Percentiles rank a stretch among this genome's conserved stretches.
These are phyloP conservation scores for Diceros bicornis DNA, from an alignment of 2,797 vertebrate genomes.

Conservation along the genomic window DNA sequence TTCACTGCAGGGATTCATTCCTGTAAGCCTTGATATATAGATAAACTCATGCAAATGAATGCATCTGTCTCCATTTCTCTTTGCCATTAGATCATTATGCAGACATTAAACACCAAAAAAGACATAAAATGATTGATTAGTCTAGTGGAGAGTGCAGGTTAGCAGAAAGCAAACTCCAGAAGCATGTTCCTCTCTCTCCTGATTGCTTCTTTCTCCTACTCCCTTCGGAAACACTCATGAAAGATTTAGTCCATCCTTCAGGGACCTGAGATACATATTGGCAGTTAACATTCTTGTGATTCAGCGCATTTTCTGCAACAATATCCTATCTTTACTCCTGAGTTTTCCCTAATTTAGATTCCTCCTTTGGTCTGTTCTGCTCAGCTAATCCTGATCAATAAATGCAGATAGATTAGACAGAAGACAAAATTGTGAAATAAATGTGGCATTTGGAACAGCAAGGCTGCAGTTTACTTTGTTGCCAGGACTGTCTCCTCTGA, in stretches of 20 bases:
- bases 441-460: not conserved
- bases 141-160: slow-evolving; percentile 68
- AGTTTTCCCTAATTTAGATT: slow-evolving; percentile 70
- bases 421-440: slow-evolving; percentile 45
- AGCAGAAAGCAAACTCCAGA: slow-evolving; percentile 71
- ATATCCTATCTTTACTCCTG: slow-evolving; percentile 65
- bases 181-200: slow-evolving; percentile 34
- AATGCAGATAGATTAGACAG: slow-evolving; percentile 7
- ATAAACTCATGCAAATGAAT: slow-evolving; percentile 84
- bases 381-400: slow-evolving; percentile 48
- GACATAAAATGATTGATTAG: slow-evolving; percentile 83
- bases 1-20: slow-evolving; percentile 73
- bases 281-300: slow-evolving; percentile 68
- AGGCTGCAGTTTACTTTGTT: not conserved
- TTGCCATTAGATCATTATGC: slow-evolving; percentile 84
- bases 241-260: slow-evolving; percentile 68
- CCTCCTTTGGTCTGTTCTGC: slow-evolving; percentile 28
- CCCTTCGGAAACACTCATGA: slow-evolving; percentile 42
- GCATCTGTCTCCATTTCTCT: slow-evolving; percentile 87
- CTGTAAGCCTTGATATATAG: slow-evolving; percentile 79
- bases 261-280: slow-evolving; percentile 71
- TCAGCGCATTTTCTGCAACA: slow-evolving; percentile 75
- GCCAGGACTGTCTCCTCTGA: not conserved
- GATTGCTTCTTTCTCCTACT: not conserved
- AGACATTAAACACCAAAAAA: slow-evolving; percentile 85